Evolutionary conservation across 2,888 invertebrate genomes (phyloP), one percentile per base, ranked within the genome.

Genomic region (Polydrusus tereticollis): DNA sequence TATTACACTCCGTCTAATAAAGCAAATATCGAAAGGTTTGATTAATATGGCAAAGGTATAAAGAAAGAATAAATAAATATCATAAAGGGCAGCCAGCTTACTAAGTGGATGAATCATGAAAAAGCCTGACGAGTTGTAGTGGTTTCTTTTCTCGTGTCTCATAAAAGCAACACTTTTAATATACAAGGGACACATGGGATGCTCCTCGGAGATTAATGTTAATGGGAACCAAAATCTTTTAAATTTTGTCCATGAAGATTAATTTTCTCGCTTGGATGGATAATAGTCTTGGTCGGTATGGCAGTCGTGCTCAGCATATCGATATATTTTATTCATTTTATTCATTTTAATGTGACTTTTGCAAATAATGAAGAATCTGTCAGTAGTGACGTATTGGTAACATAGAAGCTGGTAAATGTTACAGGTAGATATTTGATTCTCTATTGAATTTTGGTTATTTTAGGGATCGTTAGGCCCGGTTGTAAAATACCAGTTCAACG

Each of bases 51-150:
- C 64, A 10, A 36, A 8, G 0, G 33, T 7, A 36, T 72, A 72
- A 18, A 64, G 29, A 2, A 66, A 18, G 18, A 41, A 67, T 20
- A 55, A 14, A 26, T 43, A 55, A n/a, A 41, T 23, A 21, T 72
- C 62, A 38, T 67, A 43, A 2, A 60, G 10, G 2, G 45, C 62
- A 21, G 55, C 60, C 7, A 72, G 18, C 6, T 23, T 63, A 23
- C 72, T 72, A 6, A 72, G 16, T 10, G 72, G 72, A 58, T 72
- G 72, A 3, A 72, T 41, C 7, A 52, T 59, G 18, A 68, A 72
- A 38, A 38, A 63, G 59, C 38, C n/a, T n/a, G n/a, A n/a, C 7
- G 26, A 26, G 26, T 36, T 36, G 2, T 36, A 6, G 7, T 36
- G 10, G 5, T 10, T 2, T 36, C 36, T 12, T 41, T 12, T 2